Conservation (phyloP, 2,113 vertebrate genomes). For the Varanus salvator region DNA sequence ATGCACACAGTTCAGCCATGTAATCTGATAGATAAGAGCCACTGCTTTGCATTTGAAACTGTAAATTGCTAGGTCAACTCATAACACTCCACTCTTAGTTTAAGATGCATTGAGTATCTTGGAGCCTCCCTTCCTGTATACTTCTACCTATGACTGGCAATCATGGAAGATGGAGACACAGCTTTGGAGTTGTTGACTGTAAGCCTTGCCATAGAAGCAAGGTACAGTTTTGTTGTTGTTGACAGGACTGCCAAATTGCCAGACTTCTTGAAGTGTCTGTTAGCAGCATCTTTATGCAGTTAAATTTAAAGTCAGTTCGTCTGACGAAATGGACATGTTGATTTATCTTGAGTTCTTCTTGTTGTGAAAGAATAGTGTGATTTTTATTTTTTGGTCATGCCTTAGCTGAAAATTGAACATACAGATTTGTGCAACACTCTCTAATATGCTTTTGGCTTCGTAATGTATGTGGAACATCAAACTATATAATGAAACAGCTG, state of each 20-base stretch:
- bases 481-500: background rate
- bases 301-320: background rate
- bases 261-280: background rate
- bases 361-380: background rate
- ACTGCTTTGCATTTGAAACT: background rate
- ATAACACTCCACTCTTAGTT: background rate
- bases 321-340: background rate
- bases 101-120: background rate
- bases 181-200: background rate
- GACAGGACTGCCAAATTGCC: background rate
- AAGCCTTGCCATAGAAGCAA: background rate
- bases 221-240: background rate
- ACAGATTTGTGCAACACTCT: background rate
- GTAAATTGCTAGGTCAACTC: background rate
- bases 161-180: background rate
- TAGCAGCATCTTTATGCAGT: background rate
- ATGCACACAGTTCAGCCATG: background rate
- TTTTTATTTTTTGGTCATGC: background rate
- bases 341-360: background rate
- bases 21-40: background rate
- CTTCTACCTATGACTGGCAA: background rate
- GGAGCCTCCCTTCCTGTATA: background rate
- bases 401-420: background rate
- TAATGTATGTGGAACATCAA: background rate
- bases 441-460: background rate